Evolutionary conservation across 2,888 invertebrate species (phyloP).

Genomic region (Pterostichus niger): DNA sequence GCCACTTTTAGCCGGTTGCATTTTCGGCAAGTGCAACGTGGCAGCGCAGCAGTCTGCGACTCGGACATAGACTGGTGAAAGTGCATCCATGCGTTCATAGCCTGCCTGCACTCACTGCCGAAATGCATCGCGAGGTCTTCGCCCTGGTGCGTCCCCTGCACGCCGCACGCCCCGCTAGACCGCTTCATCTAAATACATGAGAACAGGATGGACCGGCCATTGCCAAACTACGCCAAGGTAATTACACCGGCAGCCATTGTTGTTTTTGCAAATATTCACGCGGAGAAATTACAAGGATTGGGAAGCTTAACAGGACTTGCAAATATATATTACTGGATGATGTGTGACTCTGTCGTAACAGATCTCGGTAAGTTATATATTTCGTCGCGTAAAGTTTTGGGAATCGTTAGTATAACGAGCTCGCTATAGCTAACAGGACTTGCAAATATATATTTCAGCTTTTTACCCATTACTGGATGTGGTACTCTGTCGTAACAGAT

Average conservation of each 20-base stretch:
- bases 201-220: constrained; percentile 69
- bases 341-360: too few relatives aligned
- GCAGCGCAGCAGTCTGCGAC: background rate
- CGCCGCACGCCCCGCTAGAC: constrained; percentile 57
- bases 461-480: too few relatives aligned
- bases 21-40: constrained; percentile 23
- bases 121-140: constrained; percentile 75
- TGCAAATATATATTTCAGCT: too few relatives aligned
- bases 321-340: too few relatives aligned
- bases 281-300: too few relatives aligned
- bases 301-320: too few relatives aligned
- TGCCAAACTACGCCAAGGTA: constrained; percentile 68
- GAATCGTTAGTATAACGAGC: too few relatives aligned
- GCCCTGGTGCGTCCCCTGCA: constrained; percentile 68
- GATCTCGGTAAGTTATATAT: too few relatives aligned
- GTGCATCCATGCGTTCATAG: constrained; percentile 78
- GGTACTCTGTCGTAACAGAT: too few relatives aligned
- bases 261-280: background rate
- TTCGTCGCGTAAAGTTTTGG: too few relatives aligned
- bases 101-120: constrained; percentile 74
- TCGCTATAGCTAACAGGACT: too few relatives aligned
- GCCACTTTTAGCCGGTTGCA: background rate
- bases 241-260: constrained; percentile 70
- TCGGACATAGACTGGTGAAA: constrained; percentile 71
- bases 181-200: constrained; percentile 69